Conservation (phyloP, 2,888 invertebrate species). For the Hemithea aestivaria region DNA sequence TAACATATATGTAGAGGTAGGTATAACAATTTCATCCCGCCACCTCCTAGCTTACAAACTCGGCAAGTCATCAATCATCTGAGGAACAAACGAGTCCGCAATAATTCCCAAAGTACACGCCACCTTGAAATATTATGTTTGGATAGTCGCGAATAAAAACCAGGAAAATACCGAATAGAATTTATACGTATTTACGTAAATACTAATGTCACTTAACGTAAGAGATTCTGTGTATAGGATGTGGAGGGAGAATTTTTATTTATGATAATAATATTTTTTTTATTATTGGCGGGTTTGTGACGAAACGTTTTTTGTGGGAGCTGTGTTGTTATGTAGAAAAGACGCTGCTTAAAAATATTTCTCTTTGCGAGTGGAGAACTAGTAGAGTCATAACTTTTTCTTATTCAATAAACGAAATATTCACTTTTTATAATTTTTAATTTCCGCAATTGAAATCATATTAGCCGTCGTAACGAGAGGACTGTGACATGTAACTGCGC, state of each 20-base stretch:
- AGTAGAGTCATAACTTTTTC: too few species aligned
- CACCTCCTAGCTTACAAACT: slow-evolving; percentile 11
- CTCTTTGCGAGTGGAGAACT: too few species aligned
- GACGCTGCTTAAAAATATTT: too few species aligned
- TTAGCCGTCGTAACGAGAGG: too few species aligned
- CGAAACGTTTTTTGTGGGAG: too few species aligned
- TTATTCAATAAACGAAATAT: too few species aligned
- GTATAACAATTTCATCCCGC: not conserved
- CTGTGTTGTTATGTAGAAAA: too few species aligned
- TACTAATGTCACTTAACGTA: slow-evolving; percentile 10
- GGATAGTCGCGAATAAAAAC: slow-evolving; percentile 20
- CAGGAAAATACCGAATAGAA: slow-evolving; percentile 21
- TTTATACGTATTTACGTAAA: slow-evolving; percentile 23
- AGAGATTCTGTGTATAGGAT: not conserved
- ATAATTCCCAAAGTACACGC: slow-evolving; percentile 34
- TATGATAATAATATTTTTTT: too few species aligned
- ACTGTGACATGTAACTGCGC: too few species aligned
- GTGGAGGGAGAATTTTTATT: not conserved
- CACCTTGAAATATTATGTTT: slow-evolving; percentile 30
- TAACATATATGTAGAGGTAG: not conserved
- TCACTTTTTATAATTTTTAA: too few species aligned
- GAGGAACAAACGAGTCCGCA: slow-evolving; percentile 30
- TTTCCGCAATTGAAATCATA: too few species aligned
- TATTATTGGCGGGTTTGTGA: too few species aligned
- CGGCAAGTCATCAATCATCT: slow-evolving; percentile 33